These are phyloP conservation scores for Polia nebulosa DNA, from an alignment of 2,888 invertebrate species.

Conservation along the genomic window DNA sequence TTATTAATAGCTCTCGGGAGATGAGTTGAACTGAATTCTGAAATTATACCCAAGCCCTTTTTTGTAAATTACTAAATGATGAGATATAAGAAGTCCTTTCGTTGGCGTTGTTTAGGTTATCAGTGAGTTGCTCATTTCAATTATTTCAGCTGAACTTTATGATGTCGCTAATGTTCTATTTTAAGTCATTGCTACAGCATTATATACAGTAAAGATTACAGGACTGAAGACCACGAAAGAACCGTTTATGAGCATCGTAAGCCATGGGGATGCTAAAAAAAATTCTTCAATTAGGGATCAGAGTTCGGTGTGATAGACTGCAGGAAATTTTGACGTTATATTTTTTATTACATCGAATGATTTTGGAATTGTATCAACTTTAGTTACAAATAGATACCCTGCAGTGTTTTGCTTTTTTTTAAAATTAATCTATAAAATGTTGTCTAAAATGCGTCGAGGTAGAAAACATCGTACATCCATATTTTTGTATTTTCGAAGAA, in stretches of 20 bases:
- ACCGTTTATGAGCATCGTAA: neutral
- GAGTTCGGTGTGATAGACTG: neutral
- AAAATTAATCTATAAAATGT: neutral
- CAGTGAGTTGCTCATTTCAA: conserved; percentile 27
- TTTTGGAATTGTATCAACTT: neutral
- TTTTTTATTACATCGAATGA: neutral
- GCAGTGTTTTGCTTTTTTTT: neutral
- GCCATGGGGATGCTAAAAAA: neutral
- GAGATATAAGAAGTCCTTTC: conserved; percentile 52
- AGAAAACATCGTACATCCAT: neutral
- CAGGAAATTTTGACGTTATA: conserved; percentile 3
- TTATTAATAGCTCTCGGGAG: conserved; percentile 54
- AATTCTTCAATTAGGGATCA: conserved; percentile 2
- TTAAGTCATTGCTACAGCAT: conserved; percentile 18
- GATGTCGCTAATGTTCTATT: conserved; percentile 23
- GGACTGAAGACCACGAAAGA: neutral
- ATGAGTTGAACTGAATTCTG: conserved; percentile 48
- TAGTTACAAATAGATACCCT: neutral
- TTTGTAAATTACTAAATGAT: conserved; percentile 49
- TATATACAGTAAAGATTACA: conserved; percentile 13
- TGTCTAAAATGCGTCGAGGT: neutral
- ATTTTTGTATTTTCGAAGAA: neutral
- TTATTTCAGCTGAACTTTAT: conserved; percentile 22
- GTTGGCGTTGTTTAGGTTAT: conserved; percentile 27
- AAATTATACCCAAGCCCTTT: conserved; percentile 40